Percentiles rank a stretch among this genome's conserved stretches.
phyloP scores from a whole-genome alignment of 2,888 invertebrate genomes.

The Lycocerus yunnanus region DNA sequence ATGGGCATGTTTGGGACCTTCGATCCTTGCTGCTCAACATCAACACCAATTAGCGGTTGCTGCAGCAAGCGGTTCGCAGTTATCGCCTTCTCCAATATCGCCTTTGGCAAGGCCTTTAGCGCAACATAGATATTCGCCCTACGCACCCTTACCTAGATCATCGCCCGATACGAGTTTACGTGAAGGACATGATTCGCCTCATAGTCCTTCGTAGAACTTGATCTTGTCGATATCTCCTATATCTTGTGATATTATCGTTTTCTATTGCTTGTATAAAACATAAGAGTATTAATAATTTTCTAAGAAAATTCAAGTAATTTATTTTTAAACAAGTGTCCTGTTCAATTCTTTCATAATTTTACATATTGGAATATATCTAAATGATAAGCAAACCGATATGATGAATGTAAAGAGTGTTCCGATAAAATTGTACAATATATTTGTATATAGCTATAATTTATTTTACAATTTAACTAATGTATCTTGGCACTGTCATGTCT shows the following conservation, averaged over 20 bases:
- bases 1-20: conserved; percentile 71
- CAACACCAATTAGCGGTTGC: conserved; percentile 61
- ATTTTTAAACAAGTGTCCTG: conserved; percentile 18
- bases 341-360: neutral
- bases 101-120: conserved; percentile 63
- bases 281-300: conserved; percentile 27
- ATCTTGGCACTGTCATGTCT: conserved; percentile 45
- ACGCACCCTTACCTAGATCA: conserved; percentile 59
- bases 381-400: neutral
- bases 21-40: conserved; percentile 65
- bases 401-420: conserved; percentile 32
- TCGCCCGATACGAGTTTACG: conserved; percentile 66
- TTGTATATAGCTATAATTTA: conserved; percentile 51
- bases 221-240: conserved; percentile 19
- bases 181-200: conserved; percentile 55
- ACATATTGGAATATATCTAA: neutral
- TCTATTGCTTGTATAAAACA: conserved; percentile 24
- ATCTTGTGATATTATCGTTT: conserved; percentile 32
- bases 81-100: conserved; percentile 55
- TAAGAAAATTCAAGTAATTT: conserved; percentile 19
- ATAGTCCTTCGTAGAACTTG: conserved; percentile 49
- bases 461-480: conserved; percentile 45
- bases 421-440: conserved; percentile 45
- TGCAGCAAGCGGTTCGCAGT: conserved; percentile 60
- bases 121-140: conserved; percentile 63